Conservation (phyloP, 2,888 invertebrate species). For the Scaptomyza tumidula region DNA sequence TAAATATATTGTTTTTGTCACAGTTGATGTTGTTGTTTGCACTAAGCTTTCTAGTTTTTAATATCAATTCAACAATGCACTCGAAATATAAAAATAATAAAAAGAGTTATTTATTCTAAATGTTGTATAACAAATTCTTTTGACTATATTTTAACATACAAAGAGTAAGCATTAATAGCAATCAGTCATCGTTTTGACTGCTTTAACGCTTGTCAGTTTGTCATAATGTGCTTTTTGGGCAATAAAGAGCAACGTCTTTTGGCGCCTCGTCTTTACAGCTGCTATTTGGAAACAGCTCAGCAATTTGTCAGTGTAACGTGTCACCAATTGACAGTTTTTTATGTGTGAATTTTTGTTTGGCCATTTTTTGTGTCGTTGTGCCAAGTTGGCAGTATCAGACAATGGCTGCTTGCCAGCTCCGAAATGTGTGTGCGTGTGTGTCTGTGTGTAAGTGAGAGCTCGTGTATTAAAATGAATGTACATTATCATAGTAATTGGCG, state of each 20-base stretch:
- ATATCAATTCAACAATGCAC: neutral
- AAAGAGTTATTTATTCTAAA: no score
- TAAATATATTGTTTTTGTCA: neutral
- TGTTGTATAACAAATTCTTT: no score
- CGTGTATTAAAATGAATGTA: slow-evolving; percentile 39
- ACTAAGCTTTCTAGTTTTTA: no score
- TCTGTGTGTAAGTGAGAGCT: slow-evolving; percentile 7
- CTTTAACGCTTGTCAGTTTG: neutral
- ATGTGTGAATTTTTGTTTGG: slow-evolving; percentile 16
- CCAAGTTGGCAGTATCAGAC: slow-evolving; percentile 55
- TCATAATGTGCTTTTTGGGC: slow-evolving; percentile 22
- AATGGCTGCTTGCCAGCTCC: slow-evolving; percentile 44
- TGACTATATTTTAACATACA: no score
- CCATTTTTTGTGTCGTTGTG: slow-evolving; percentile 41
- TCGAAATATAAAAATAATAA: no score
- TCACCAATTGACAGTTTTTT: slow-evolving; percentile 62
- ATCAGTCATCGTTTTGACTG: neutral
- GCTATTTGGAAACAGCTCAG: slow-evolving; percentile 31
- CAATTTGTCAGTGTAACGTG: slow-evolving; percentile 76
- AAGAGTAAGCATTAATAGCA: neutral
- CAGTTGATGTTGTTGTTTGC: no score
- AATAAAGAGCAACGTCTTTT: slow-evolving; percentile 29
- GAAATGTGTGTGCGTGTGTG: neutral
- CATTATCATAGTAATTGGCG: slow-evolving; percentile 66
- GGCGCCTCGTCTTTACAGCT: slow-evolving; percentile 13